Conservation (phyloP, 2,888 invertebrate species). For the Rhagonycha lutea region DNA sequence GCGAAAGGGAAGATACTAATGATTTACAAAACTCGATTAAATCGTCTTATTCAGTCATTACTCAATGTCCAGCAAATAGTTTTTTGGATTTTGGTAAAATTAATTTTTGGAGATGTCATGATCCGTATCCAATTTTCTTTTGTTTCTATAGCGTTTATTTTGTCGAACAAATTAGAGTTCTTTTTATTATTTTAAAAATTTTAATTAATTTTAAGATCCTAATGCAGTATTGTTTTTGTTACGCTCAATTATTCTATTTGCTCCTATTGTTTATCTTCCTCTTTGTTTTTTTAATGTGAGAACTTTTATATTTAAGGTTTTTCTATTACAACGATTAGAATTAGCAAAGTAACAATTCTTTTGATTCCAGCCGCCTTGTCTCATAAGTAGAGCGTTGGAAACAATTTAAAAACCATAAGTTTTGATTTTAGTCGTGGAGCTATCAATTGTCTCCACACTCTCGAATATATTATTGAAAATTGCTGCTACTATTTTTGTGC, state of each 20-base stretch:
- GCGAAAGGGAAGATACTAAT: constrained; percentile 41
- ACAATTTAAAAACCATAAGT: too few relatives aligned
- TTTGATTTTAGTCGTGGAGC: not conserved
- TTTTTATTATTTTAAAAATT: not conserved
- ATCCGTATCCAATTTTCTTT: not conserved
- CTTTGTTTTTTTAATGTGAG: not conserved
- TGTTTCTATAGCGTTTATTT: not conserved
- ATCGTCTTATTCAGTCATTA: constrained; percentile 32
- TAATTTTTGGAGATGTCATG: constrained; percentile 11
- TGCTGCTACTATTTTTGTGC: too few relatives aligned
- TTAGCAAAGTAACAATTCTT: not conserved
- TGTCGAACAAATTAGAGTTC: not conserved
- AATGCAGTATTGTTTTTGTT: not conserved
- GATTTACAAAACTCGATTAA: constrained; percentile 35
- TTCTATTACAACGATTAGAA: not conserved
- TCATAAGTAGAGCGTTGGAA: not conserved
- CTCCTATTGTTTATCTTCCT: not conserved
- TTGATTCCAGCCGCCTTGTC: not conserved
- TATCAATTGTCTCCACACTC: too few relatives aligned
- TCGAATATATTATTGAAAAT: too few relatives aligned
- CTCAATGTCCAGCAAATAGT: constrained; percentile 32
- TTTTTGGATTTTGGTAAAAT: constrained; percentile 17
- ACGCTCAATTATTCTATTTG: not conserved
- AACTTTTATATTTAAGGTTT: not conserved
- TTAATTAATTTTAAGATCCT: not conserved